A percentile compares a stretch with the other conserved stretches of the same genome.
Conservation (phyloP, 1,140 invertebrate species). For the Drosophila bipectinata region DNA sequence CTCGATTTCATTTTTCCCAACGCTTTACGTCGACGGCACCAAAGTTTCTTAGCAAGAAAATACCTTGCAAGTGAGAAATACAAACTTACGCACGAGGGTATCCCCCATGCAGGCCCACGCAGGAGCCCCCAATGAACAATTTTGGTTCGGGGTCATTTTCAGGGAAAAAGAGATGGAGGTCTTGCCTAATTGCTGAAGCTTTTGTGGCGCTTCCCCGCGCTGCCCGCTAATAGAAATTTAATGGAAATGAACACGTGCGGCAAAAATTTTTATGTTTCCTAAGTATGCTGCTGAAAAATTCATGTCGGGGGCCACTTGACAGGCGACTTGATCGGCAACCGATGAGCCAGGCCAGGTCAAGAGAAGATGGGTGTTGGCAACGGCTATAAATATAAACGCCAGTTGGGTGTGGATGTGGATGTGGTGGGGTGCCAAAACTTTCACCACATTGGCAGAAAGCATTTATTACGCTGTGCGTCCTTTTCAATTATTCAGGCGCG, state of each 20-base stretch:
- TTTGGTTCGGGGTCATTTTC: constrained; percentile 18
- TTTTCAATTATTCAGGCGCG: constrained; percentile 80
- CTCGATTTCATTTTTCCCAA: constrained; percentile 34
- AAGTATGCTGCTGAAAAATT: constrained; percentile 54
- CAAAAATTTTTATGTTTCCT: constrained; percentile 39
- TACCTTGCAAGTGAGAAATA: constrained; percentile 58
- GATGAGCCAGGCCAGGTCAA: constrained; percentile 44
- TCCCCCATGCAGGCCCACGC: constrained; percentile 14
- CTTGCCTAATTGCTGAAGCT: constrained; percentile 63
- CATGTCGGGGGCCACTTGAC: constrained; percentile 47
- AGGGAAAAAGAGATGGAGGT: neutral
- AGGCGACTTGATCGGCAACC: constrained; percentile 50
- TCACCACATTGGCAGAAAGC: constrained; percentile 74
- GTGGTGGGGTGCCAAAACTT: constrained; percentile 63
- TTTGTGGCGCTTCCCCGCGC: constrained; percentile 15
- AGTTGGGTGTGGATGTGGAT: neutral
- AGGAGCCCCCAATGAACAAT: constrained; percentile 41
- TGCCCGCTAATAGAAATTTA: constrained; percentile 69
- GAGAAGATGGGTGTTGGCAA: neutral
- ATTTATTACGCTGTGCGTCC: constrained; percentile 79
- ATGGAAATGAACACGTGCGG: constrained; percentile 69
- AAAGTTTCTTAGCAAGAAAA: constrained; percentile 50
- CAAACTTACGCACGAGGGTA: constrained; percentile 27
- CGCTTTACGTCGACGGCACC: constrained; percentile 28
- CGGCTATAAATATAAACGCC: constrained; percentile 56